phyloP scores from a whole-genome alignment of 2,888 invertebrate species.

The Mongoloraphidia duomilia region DNA sequence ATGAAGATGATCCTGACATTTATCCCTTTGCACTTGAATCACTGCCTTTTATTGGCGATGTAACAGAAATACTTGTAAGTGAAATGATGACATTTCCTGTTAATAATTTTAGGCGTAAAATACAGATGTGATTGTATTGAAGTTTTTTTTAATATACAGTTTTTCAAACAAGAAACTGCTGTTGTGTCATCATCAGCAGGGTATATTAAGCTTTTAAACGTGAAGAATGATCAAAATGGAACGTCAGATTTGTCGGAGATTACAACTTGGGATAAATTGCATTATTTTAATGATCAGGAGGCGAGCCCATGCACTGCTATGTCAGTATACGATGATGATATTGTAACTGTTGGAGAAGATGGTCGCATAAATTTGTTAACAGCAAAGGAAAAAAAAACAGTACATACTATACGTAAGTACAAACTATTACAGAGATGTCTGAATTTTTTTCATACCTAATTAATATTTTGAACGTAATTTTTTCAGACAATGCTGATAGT shows the following conservation, averaged over 20 bases:
- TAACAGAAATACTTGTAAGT: conserved; percentile 58
- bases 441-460: neutral
- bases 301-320: conserved; percentile 62
- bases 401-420: conserved; percentile 34
- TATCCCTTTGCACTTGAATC: conserved; percentile 47
- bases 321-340: conserved; percentile 60
- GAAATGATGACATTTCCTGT: neutral
- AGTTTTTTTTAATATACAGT: conserved; percentile 29
- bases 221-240: conserved; percentile 41
- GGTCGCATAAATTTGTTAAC: conserved; percentile 49
- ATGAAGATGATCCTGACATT: conserved; percentile 49
- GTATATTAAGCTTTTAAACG: conserved; percentile 47
- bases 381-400: conserved; percentile 31
- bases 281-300: conserved; percentile 40
- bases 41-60: conserved; percentile 51
- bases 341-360: conserved; percentile 76
- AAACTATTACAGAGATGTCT: neutral
- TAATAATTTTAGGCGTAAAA: neutral
- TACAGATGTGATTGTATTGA: neutral
- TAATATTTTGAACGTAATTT: conserved; percentile 3
- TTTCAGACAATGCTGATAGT: conserved; percentile 59
- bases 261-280: conserved; percentile 50
- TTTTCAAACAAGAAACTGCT: conserved; percentile 50
- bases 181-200: conserved; percentile 54
- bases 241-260: conserved; percentile 40